Base-by-base conservation (phyloP, 2,888 invertebrate species). In the Phengaris alcon region DNA sequence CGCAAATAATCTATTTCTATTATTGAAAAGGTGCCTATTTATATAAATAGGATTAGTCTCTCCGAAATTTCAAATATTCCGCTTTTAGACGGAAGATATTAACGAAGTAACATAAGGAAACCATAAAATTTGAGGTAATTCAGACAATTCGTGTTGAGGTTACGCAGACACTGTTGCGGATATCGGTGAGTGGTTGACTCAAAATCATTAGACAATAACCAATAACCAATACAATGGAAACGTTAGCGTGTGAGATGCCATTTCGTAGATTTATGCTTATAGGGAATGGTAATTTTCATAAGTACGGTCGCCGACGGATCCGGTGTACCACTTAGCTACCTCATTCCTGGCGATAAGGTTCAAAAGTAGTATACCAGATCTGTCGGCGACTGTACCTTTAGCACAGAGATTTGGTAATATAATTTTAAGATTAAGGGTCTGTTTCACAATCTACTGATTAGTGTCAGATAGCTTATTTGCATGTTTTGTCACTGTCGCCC, bases 101-200 rank as follows among this genome's bases (percentile, higher is more conserved):
- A 68, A 35, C 68, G 54, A 72, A 72, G 72, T 52, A 35, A 72
- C 7, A 54, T 54, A 72, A 72, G 72, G 22, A 72, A 72, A 72
- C 52, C 6, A 52, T 70, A 70, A 70, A 70, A 51, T 69, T 69
- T 48, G 15, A 48, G 48, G 69, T 48, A 48, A 69, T 69, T 51
- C 51, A n/a, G n/a, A 4, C 51, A 51, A 51, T 51, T 64, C 35
- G 35, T 70, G 69, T 22, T 15, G n/a, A 70, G 69, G 48, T 22
- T 64, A 35, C 35, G 35, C 35, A 35, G 35, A 35, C 35, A 10
- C 35, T 22, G 10, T 52, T 52, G 52, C 52, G 52, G 52, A 12
- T 64, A 35, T 57, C 10, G 64, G 10, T 35, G 51, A 22, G 70
- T 72, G 51, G 72, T 54, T 70, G 5, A 12, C 52, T 52, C 35